These are phyloP conservation scores for Stenopsyche tienmushanensis DNA, from an alignment of 1,140 invertebrate species.

Conservation along the genomic window DNA sequence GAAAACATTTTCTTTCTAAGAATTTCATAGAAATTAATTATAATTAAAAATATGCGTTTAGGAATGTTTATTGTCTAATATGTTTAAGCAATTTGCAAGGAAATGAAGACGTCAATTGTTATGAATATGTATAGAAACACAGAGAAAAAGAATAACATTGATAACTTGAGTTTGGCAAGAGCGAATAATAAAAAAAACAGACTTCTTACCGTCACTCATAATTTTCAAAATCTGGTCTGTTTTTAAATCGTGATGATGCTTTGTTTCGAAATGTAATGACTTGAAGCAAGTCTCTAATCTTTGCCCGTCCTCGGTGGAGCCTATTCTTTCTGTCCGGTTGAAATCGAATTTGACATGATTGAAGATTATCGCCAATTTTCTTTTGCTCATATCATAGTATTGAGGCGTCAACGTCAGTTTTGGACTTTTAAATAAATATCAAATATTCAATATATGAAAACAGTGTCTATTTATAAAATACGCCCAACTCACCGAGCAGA, in stretches of 20 bases:
- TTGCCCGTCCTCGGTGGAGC: background rate
- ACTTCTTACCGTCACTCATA: conserved; percentile 1
- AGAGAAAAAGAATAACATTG: background rate
- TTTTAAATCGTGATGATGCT: background rate
- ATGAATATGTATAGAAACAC: background rate
- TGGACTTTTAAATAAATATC: too few relatives aligned
- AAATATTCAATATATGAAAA: too few relatives aligned
- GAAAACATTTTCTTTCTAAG: background rate
- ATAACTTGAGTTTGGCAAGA: background rate
- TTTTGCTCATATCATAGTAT: too few relatives aligned
- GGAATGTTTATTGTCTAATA: background rate
- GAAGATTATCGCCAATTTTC: too few relatives aligned
- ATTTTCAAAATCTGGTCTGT: background rate
- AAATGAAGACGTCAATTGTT: background rate
- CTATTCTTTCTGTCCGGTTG: background rate
- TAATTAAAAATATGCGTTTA: background rate
- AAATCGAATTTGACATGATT: too few relatives aligned
- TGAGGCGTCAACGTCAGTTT: too few relatives aligned
- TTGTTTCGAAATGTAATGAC: conserved; percentile 1
- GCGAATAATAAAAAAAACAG: background rate
- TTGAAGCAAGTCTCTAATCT: background rate
- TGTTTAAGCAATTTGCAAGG: background rate
- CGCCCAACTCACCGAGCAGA: too few relatives aligned
- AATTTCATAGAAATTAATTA: background rate
- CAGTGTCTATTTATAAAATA: too few relatives aligned